Conservation (phyloP, 30 jellyfish, hydroid and myxozoan species). For the Clytia hemisphaerica region DNA sequence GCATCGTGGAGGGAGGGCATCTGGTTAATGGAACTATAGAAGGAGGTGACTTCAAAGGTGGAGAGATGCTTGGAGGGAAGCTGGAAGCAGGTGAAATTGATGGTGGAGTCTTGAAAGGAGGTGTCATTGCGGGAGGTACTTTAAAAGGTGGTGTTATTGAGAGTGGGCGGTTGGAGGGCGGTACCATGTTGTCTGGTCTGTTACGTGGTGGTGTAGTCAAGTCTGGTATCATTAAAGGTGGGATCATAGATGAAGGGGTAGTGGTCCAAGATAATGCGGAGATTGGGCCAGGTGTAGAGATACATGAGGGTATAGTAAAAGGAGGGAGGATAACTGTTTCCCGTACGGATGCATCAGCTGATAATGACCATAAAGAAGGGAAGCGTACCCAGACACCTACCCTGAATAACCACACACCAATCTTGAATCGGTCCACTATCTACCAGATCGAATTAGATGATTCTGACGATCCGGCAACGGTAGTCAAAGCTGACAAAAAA, state of each 20-base stretch:
- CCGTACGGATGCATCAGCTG: no score
- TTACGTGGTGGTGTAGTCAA: slow-evolving; percentile 85
- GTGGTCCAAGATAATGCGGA: slow-evolving; percentile 81
- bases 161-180: slow-evolving; percentile 89
- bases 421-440: no score
- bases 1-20: slow-evolving; percentile 72
- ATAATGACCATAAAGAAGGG: no score
- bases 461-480: no score
- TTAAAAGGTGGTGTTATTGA: slow-evolving; percentile 91
- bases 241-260: slow-evolving; percentile 90
- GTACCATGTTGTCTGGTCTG: slow-evolving; percentile 74
- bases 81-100: slow-evolving; percentile 78
- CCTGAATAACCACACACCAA: no score
- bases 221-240: slow-evolving; percentile 92
- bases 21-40: slow-evolving; percentile 76
- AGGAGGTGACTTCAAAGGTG: slow-evolving; percentile 83
- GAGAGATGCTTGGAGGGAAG: slow-evolving; percentile 77
- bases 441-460: no score
- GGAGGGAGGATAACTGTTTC: slow-evolving; percentile 33
- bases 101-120: slow-evolving; percentile 85
- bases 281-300: slow-evolving; percentile 62
- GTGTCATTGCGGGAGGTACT: slow-evolving; percentile 87
- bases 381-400: no score
- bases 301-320: slow-evolving; percentile 29
- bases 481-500: no score